A percentile compares a stretch with the other conserved stretches of the same genome.
phyloP scores from a whole-genome alignment of 2,888 invertebrate genomes.

The Arctia plantaginis region DNA sequence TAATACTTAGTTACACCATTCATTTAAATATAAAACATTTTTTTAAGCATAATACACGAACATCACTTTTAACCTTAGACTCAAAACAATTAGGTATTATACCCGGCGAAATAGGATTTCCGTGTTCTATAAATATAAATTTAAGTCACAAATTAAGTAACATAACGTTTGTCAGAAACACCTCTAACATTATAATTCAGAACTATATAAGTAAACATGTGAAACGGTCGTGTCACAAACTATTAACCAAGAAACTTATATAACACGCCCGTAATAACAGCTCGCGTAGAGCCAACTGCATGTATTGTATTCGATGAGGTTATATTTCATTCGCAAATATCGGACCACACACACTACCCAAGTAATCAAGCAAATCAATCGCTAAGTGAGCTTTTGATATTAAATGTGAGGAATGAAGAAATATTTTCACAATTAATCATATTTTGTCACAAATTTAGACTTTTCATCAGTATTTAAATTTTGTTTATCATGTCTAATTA shows the following conservation, averaged over 20 bases:
- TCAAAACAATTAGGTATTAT: background rate
- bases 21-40: background rate
- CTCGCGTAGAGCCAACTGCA: slow-evolving; percentile 40
- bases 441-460: no score
- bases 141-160: slow-evolving; percentile 24
- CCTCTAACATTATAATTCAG: slow-evolving; percentile 33
- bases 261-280: slow-evolving; percentile 34
- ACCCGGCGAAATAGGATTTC: background rate
- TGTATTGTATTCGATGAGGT: slow-evolving; percentile 47
- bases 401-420: background rate
- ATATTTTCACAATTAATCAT: background rate
- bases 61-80: slow-evolving; percentile 10
- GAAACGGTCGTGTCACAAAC: slow-evolving; percentile 25
- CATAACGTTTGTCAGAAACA: slow-evolving; percentile 28
- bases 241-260: slow-evolving; percentile 29
- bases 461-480: background rate
- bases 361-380: slow-evolving; percentile 55
- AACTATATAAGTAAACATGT: slow-evolving; percentile 24
- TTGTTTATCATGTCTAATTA: background rate
- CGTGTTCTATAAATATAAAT: background rate
- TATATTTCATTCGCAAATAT: slow-evolving; percentile 51
- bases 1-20: background rate
- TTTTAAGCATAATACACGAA: background rate
- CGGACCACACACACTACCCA: slow-evolving; percentile 45
- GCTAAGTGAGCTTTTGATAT: slow-evolving; percentile 33